These are phyloP conservation scores for Clarias magur DNA, from an alignment of 2,113 vertebrate species.

Conservation along the genomic window DNA sequence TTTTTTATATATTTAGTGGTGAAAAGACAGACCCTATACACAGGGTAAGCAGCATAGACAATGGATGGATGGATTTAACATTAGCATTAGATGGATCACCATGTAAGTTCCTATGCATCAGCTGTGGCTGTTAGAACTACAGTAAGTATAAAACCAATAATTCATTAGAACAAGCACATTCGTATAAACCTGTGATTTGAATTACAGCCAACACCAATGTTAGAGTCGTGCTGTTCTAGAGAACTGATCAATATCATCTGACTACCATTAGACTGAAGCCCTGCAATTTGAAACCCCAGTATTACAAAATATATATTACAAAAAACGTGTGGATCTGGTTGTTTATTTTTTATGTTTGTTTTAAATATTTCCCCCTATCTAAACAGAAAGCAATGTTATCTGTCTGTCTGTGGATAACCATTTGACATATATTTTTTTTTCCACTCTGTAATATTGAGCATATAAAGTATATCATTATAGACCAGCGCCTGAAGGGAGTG, in stretches of 20 bases:
- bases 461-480: conserved; percentile 62
- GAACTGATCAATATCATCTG: background rate
- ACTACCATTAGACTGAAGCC: background rate
- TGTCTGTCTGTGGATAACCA: conserved; percentile 60
- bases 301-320: background rate
- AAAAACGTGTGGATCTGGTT: background rate
- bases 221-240: background rate
- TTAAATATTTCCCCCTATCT: conserved; percentile 42
- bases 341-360: conserved; percentile 30
- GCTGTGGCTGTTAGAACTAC: background rate
- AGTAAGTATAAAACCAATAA: background rate
- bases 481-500: conserved; percentile 55
- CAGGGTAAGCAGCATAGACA: too few relatives aligned
- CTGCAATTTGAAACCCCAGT: background rate
- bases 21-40: background rate
- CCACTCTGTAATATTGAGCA: conserved; percentile 50
- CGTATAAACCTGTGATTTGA: background rate
- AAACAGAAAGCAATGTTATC: conserved; percentile 47
- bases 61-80: background rate
- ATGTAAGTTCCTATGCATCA: background rate
- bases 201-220: background rate
- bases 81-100: background rate
- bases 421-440: conserved; percentile 45
- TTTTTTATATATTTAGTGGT: background rate
- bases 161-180: background rate